Conservation (phyloP, 53 echinoderm and acorn worm genomes). For the Crossaster papposus region DNA sequence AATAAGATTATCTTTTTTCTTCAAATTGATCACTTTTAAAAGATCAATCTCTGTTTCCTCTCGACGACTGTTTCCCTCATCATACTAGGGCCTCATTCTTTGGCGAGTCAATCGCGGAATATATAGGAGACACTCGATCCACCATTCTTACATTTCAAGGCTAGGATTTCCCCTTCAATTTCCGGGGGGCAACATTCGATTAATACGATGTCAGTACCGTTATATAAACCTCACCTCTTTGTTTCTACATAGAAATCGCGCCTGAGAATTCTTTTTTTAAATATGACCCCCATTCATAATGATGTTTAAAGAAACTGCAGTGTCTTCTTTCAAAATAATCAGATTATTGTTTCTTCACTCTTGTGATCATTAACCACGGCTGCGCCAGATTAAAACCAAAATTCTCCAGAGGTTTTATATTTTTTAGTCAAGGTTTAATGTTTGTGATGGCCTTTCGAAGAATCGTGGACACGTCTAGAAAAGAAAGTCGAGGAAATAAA, state of each 20-base stretch:
- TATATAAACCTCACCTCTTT: neutral
- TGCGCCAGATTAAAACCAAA: too few species aligned
- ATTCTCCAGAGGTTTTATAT: neutral
- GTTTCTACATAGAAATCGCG: neutral
- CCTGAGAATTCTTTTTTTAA: neutral
- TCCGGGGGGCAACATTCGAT: constrained; percentile 29
- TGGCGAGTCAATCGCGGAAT: neutral
- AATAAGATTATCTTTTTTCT: neutral
- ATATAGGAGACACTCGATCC: constrained; percentile 17
- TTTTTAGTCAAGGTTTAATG: too few species aligned
- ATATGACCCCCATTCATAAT: neutral
- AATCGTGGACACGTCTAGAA: neutral
- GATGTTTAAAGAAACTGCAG: neutral
- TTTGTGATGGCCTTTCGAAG: neutral
- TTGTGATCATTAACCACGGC: neutral
- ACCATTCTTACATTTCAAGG: neutral
- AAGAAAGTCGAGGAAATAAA: neutral
- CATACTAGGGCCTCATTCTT: neutral
- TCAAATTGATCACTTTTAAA: neutral
- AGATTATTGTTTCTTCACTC: neutral
- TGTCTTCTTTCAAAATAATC: neutral
- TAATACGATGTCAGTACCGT: neutral
- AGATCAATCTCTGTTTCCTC: neutral
- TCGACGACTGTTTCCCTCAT: neutral
- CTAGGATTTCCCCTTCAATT: constrained; percentile 24